A percentile compares a stretch with the other conserved stretches of the same genome.
phyloP scores from a whole-genome alignment of 2,888 invertebrate genomes.

The Rhagium mordax region DNA sequence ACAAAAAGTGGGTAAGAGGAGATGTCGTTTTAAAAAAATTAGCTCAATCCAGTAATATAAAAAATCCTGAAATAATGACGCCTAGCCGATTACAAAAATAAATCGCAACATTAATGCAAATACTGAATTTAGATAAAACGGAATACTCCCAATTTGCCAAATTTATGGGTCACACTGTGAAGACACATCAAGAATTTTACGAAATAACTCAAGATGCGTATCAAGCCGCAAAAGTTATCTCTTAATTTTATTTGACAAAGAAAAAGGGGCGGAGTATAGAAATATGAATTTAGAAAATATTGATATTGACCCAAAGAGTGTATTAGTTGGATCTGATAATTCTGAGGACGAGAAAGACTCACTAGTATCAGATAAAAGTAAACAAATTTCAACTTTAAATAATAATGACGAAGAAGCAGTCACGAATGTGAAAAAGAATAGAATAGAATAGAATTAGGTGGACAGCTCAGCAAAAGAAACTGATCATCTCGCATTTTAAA shows the following conservation, averaged over 20 bases:
- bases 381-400: neutral
- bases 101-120: neutral
- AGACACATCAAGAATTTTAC: constrained; percentile 1
- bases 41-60: neutral
- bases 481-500: neutral
- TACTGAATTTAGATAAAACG: neutral
- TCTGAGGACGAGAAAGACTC: too few species aligned
- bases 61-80: neutral
- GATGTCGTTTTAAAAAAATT: neutral
- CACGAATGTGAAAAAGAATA: neutral
- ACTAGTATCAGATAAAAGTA: neutral
- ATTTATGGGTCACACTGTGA: neutral
- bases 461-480: neutral
- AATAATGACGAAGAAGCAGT: neutral
- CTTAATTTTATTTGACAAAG: neutral
- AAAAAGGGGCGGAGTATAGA: neutral
- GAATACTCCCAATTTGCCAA: neutral
- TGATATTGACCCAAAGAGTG: neutral
- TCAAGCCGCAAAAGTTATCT: neutral
- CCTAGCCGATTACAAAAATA: neutral
- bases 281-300: neutral
- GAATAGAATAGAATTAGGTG: neutral
- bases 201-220: neutral
- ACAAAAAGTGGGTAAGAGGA: neutral
- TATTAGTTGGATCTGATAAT: neutral